These are phyloP conservation scores for Nestor notabilis DNA, from an alignment of 2,113 vertebrate species.

Conservation along the genomic window DNA sequence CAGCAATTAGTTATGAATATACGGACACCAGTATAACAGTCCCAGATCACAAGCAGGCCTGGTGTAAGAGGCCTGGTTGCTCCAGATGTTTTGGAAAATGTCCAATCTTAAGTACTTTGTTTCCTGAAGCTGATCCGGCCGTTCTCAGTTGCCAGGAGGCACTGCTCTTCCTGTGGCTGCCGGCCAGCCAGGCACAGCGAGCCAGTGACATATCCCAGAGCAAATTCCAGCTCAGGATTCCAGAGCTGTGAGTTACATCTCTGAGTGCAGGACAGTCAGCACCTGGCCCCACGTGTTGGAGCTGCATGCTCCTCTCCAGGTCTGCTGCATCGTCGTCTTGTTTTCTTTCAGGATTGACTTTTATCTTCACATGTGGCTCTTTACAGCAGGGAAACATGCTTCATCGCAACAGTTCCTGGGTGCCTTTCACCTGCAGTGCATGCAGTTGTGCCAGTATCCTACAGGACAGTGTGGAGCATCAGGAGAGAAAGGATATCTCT, in stretches of 20 bases:
- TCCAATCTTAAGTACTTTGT: not conserved
- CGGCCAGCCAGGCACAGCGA: not conserved
- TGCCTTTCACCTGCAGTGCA: not conserved
- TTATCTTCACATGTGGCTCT: accelerated
- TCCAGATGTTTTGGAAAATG: not conserved
- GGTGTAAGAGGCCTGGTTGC: not conserved
- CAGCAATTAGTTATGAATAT: not conserved
- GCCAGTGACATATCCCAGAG: not conserved
- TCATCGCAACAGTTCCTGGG: not conserved
- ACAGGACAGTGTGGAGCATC: not conserved
- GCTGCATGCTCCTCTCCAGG: not conserved
- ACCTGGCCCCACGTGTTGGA: not conserved
- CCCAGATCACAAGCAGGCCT: not conserved
- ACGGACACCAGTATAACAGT: not conserved
- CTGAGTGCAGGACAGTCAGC: not conserved
- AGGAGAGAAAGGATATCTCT: not conserved
- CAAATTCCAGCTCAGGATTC: not conserved
- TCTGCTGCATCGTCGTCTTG: not conserved
- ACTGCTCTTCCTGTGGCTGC: not conserved
- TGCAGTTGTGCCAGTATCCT: not conserved
- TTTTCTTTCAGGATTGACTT: not conserved
- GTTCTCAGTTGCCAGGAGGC: not conserved
- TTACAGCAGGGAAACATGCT: not conserved
- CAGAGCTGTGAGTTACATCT: not conserved
- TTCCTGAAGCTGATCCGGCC: accelerated